Evolutionary conservation across 2,888 invertebrate species (phyloP).

Genomic region (Drosophila multiciliata): DNA sequence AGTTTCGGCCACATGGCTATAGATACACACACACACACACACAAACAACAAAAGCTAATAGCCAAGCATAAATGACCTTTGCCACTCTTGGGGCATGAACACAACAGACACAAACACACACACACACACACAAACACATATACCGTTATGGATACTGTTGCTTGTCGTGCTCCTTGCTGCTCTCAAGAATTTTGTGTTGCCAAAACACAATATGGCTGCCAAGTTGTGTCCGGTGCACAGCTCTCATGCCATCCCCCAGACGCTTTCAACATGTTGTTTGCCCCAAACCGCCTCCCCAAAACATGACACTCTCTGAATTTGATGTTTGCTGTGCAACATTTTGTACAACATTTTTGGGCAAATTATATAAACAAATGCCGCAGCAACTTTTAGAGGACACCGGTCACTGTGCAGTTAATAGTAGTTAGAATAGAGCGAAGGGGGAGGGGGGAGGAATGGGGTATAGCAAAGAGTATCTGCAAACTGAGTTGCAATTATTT

Average conservation of each 20-base stretch:
- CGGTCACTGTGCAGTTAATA: constrained; percentile 29
- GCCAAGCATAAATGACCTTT: constrained; percentile 62
- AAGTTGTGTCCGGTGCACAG: constrained; percentile 32
- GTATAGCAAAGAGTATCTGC: constrained; percentile 1
- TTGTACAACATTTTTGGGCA: constrained; percentile 69
- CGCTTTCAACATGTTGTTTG: constrained; percentile 35
- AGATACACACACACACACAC: not conserved
- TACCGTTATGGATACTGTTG: constrained; percentile 47
- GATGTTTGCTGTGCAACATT: constrained; percentile 56
- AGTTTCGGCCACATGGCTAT: constrained; percentile 45
- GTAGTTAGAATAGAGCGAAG: not conserved
- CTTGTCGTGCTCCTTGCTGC: constrained; percentile 33
- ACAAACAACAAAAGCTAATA: constrained; percentile 55
- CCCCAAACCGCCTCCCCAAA: constrained; percentile 17
- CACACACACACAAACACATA: not conserved
- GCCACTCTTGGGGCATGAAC: constrained; percentile 52
- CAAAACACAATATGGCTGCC: constrained; percentile 55
- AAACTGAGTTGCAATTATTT: constrained; percentile 1
- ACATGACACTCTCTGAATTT: constrained; percentile 52
- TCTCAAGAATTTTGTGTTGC: constrained; percentile 42
- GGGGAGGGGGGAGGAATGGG: not conserved
- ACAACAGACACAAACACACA: constrained; percentile 2
- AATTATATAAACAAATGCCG: constrained; percentile 75
- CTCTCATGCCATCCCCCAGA: constrained; percentile 2
- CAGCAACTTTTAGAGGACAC: constrained; percentile 28